Conservation (phyloP, 2,888 invertebrate species). For the Thera obeliscata region DNA sequence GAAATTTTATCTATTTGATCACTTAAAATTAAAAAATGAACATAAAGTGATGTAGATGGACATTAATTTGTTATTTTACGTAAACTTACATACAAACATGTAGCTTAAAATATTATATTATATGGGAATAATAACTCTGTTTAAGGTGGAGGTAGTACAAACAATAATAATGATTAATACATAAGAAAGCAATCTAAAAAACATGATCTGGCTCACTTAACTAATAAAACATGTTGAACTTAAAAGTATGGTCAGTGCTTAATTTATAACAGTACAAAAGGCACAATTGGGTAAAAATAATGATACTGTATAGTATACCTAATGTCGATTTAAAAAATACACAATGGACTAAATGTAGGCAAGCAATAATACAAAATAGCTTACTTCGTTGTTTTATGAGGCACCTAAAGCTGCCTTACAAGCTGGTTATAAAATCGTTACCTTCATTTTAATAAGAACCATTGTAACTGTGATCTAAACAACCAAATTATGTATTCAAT, state of each 20-base stretch:
- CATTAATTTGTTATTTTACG: neutral
- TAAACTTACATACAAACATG: neutral
- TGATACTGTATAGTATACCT: neutral
- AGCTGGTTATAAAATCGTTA: neutral
- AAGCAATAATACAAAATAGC: constrained; percentile 16
- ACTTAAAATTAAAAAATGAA: too few species aligned
- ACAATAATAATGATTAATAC: neutral
- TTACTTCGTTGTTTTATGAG: constrained; percentile 42
- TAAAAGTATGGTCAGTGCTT: constrained; percentile 16
- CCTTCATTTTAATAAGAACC: too few species aligned
- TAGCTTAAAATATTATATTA: neutral
- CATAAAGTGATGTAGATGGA: too few species aligned
- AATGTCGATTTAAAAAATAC: neutral
- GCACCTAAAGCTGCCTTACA: constrained; percentile 17
- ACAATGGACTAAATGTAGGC: neutral
- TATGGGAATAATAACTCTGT: neutral
- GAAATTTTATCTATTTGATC: too few species aligned
- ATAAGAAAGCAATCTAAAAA: too few species aligned
- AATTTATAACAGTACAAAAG: constrained; percentile 22
- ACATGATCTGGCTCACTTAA: too few species aligned
- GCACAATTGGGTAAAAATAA: constrained; percentile 25
- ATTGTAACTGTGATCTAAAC: neutral
- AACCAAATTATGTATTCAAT: too few species aligned
- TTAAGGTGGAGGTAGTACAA: neutral
- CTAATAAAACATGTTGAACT: neutral